Evolutionary conservation across 2,797 vertebrate species (phyloP).

Genomic region (Nannoperca obscura): DNA sequence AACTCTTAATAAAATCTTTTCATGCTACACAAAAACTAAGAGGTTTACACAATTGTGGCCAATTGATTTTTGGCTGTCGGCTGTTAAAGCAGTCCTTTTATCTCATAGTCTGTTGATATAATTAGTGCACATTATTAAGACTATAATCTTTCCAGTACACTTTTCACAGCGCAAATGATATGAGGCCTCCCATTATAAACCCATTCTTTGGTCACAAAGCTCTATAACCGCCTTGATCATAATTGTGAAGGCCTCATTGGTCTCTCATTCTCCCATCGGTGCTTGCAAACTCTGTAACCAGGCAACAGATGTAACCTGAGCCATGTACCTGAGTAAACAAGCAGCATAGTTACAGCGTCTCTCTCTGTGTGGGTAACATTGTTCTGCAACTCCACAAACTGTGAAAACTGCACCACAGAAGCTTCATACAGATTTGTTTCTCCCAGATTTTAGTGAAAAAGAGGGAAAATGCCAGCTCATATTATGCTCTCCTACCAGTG

Average conservation of each 20-base stretch:
- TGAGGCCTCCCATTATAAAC: background rate
- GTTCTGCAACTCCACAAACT: constrained; percentile 12
- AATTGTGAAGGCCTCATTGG: background rate
- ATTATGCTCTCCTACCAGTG: constrained; percentile 79
- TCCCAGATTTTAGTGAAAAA: background rate
- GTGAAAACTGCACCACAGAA: background rate
- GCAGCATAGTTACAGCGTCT: constrained; percentile 11
- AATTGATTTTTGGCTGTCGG: no score
- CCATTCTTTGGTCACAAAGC: background rate
- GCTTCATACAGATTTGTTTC: background rate
- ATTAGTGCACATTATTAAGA: no score
- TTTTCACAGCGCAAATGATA: background rate
- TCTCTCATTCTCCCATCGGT: constrained; percentile 26
- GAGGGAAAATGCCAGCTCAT: constrained; percentile 54
- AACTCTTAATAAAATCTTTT: background rate
- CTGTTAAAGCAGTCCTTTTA: no score
- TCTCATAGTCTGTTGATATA: no score
- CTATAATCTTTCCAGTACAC: background rate
- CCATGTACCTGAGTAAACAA: constrained; percentile 42
- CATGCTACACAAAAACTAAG: background rate
- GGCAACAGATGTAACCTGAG: constrained; percentile 68
- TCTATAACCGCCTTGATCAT: background rate
- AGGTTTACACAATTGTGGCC: no score
- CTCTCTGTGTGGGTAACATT: constrained; percentile 17
- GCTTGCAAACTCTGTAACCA: constrained; percentile 38